Conservation (phyloP, 2,888 invertebrate species). For the Rhimphoctona megacephalus region DNA sequence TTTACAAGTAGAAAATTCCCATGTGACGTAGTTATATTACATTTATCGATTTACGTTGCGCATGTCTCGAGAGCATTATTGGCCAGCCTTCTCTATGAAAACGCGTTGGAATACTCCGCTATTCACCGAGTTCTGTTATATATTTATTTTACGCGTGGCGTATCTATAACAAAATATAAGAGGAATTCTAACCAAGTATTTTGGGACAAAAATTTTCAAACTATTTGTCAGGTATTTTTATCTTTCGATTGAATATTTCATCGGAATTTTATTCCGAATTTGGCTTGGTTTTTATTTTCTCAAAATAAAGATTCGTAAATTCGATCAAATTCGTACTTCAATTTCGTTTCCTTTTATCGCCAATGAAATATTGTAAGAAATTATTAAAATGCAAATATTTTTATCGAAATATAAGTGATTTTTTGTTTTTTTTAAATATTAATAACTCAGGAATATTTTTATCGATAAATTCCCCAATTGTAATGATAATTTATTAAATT, state of each 20-base stretch:
- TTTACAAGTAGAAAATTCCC: slow-evolving; percentile 12
- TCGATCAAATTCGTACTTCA: not conserved
- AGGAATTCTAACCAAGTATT: not conserved
- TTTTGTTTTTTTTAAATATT: no score
- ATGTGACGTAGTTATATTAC: slow-evolving; percentile 22
- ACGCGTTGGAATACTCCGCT: slow-evolving; percentile 19
- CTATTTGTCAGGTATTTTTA: not conserved
- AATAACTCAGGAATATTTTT: no score
- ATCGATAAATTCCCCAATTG: no score
- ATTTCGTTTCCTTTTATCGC: not conserved
- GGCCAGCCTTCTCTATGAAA: slow-evolving; percentile 3
- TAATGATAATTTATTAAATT: no score
- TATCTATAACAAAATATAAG: not conserved
- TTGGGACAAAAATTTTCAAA: not conserved
- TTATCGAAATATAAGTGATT: no score
- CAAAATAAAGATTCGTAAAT: not conserved
- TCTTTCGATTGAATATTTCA: not conserved
- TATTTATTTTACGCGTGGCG: not conserved
- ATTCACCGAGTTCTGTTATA: slow-evolving; percentile 5
- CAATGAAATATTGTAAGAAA: no score
- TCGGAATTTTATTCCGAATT: not conserved
- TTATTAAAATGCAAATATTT: no score
- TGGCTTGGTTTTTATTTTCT: not conserved
- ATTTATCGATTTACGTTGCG: slow-evolving; percentile 53
- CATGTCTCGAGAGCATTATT: slow-evolving; percentile 29